Conservation (phyloP, 92 coral and sea anemone genomes). For the Muricea muricata region DNA sequence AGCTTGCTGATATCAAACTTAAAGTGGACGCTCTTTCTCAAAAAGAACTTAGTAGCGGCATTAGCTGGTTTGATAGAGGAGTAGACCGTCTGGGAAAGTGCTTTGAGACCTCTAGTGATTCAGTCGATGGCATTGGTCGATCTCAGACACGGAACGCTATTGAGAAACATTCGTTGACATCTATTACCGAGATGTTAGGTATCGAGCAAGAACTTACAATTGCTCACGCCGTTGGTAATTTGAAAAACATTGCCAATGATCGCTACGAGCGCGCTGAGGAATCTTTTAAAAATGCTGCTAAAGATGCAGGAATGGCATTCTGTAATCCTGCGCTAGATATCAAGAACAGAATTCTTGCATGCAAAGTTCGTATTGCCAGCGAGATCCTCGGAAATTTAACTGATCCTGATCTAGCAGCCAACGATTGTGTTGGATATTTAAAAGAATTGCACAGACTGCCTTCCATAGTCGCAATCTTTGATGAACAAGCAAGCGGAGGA, state of each 20-base stretch:
- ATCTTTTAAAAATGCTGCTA: neutral
- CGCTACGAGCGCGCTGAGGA: neutral
- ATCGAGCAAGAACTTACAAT: neutral
- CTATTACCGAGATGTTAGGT: neutral
- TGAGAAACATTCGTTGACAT: neutral
- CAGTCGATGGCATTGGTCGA: neutral
- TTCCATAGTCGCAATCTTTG: neutral
- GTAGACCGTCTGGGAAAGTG: neutral
- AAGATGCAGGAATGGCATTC: neutral
- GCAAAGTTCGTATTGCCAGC: neutral
- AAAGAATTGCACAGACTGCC: neutral
- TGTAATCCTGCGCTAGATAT: neutral
- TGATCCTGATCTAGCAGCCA: neutral
- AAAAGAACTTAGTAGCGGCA: neutral
- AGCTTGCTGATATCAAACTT: slow-evolving; percentile 10
- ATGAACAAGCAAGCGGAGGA: neutral
- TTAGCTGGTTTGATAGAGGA: neutral
- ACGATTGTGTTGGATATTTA: neutral
- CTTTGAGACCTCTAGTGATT: neutral
- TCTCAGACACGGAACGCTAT: neutral
- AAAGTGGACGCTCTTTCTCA: slow-evolving; percentile 1
- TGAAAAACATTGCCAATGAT: neutral
- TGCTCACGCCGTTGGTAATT: neutral
- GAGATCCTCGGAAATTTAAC: neutral
- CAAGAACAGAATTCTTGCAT: slow-evolving; percentile 7